A percentile compares a stretch with the other conserved stretches of the same genome.
Evolutionary conservation across 2,113 vertebrate genomes (phyloP).

Genomic region (Onychorhynchus coronatus): DNA sequence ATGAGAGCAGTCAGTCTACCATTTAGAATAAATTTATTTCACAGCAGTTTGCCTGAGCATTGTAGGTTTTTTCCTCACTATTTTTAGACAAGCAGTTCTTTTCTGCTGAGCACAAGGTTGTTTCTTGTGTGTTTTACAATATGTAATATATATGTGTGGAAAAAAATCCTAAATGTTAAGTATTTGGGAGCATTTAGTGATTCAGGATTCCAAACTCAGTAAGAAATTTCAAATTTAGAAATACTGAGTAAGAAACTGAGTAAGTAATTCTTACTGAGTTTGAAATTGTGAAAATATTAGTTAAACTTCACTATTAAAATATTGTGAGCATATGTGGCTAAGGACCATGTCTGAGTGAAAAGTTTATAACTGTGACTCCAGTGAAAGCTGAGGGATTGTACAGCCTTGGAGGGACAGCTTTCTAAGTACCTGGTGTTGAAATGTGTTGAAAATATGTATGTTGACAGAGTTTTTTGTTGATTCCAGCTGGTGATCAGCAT

Average conservation of each 20-base stretch:
- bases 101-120: neutral
- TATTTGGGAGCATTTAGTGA: neutral
- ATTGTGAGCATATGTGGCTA: neutral
- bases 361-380: neutral
- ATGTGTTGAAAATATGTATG: neutral
- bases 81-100: neutral
- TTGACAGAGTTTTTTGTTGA: neutral
- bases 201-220: neutral
- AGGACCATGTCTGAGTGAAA: neutral
- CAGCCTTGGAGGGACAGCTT: neutral
- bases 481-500: neutral
- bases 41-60: neutral
- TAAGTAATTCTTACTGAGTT: neutral
- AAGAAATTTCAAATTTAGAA: neutral
- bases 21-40: neutral
- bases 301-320: neutral
- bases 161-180: neutral
- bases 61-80: neutral
- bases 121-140: neutral
- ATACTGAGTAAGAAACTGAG: neutral
- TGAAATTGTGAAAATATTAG: neutral
- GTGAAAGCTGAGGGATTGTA: neutral
- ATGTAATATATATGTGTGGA: neutral
- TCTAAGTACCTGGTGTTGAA: neutral
- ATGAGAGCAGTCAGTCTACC: neutral